phyloP scores from a whole-genome alignment of 2,113 vertebrate genomes.

The Tachysurus fulvidraco region DNA sequence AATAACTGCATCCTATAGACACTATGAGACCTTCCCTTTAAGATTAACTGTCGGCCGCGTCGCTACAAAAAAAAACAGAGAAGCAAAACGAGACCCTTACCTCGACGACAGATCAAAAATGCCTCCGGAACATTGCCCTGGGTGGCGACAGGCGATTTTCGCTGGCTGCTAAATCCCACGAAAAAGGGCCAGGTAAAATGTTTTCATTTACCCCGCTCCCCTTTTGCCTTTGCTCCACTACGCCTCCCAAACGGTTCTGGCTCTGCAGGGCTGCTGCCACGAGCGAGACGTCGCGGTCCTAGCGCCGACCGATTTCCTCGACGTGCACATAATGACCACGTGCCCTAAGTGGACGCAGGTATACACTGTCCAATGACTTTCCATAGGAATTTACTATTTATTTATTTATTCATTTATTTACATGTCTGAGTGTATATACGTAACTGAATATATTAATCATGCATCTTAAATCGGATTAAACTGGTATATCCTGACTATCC shows the following conservation, averaged over 20 bases:
- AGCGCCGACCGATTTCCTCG: constrained; percentile 55
- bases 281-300: constrained; percentile 70
- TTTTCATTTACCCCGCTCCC: constrained; percentile 77
- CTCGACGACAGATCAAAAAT: constrained; percentile 71
- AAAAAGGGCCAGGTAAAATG: constrained; percentile 73
- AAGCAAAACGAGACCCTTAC: constrained; percentile 71
- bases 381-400: background rate
- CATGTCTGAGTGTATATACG: background rate
- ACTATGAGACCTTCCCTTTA: constrained; percentile 77
- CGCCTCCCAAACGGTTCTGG: constrained; percentile 74
- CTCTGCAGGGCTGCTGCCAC: constrained; percentile 72
- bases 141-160: constrained; percentile 66
- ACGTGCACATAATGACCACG: background rate
- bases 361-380: background rate
- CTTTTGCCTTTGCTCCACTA: constrained; percentile 79
- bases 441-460: background rate
- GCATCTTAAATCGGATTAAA: background rate
- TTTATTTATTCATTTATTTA: background rate
- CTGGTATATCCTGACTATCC: background rate
- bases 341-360: background rate
- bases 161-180: constrained; percentile 73
- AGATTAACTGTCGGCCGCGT: constrained; percentile 64
- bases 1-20: constrained; percentile 77
- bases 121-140: constrained; percentile 73
- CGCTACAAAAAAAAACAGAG: constrained; percentile 55